Conservation (phyloP, 2,113 vertebrate species). For the Chaenocephalus aceratus region DNA sequence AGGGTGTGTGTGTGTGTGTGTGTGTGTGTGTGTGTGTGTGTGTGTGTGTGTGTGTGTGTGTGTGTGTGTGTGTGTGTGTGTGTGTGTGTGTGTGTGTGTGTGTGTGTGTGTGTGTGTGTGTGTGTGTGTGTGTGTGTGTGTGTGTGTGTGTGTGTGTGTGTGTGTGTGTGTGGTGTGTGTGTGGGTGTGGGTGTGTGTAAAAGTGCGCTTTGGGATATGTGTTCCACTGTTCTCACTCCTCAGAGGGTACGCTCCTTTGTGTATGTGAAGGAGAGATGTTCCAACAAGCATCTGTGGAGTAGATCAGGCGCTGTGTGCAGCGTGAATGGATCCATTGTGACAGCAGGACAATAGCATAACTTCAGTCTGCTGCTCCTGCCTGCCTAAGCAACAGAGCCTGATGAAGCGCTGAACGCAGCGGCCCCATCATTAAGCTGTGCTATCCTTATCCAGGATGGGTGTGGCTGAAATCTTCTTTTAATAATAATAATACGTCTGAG, state of each 20-base stretch:
- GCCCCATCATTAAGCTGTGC: constrained; percentile 10
- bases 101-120: too few relatives aligned
- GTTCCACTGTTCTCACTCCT: constrained; percentile 20
- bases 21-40: constrained; percentile 15
- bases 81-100: constrained; percentile 1
- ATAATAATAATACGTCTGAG: neutral
- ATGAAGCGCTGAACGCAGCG: constrained; percentile 7
- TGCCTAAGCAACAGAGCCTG: constrained; percentile 39
- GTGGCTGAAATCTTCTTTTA: constrained; percentile 4
- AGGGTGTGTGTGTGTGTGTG: neutral
- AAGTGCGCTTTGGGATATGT: constrained; percentile 1
- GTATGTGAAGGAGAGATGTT: constrained; percentile 60
- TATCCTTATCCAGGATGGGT: constrained; percentile 1
- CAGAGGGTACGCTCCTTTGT: constrained; percentile 28
- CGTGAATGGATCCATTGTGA: constrained; percentile 79
- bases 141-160: too few relatives aligned
- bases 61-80: constrained; percentile 15
- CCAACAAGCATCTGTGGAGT: constrained; percentile 75
- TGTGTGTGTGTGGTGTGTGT: neutral
- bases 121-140: too few relatives aligned
- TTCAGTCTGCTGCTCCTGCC: constrained; percentile 68
- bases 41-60: constrained; percentile 23
- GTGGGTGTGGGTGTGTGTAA: constrained; percentile 17
- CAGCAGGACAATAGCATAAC: constrained; percentile 78
- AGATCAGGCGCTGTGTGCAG: constrained; percentile 63